Evolutionary conservation across 2,888 invertebrate genomes (phyloP).

Genomic region (Euzophera pinguis): DNA sequence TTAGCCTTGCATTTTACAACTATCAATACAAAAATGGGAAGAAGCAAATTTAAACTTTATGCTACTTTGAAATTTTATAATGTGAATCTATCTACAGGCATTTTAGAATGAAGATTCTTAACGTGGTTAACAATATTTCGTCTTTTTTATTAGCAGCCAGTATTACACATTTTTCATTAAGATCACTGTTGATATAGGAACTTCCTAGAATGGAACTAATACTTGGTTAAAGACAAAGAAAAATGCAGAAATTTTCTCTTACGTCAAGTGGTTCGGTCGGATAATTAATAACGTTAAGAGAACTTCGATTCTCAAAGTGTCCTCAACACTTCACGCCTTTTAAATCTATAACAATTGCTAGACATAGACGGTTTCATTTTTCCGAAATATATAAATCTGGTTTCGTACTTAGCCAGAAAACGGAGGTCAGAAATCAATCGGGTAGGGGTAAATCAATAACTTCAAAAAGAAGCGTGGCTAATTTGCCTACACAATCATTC

Average conservation of each 20-base stretch:
- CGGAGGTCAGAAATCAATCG: neutral
- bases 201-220: too few species aligned
- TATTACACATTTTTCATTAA: too few species aligned
- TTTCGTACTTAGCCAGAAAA: neutral
- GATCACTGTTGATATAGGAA: too few species aligned
- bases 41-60: conserved; percentile 1
- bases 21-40: neutral
- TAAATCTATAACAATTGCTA: too few species aligned
- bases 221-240: too few species aligned
- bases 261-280: too few species aligned
- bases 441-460: neutral
- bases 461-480: neutral
- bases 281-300: too few species aligned
- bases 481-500: conserved; percentile 8
- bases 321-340: too few species aligned
- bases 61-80: neutral
- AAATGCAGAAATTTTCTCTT: too few species aligned
- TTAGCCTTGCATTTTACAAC: conserved; percentile 9
- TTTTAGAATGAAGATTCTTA: neutral
- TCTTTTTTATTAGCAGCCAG: too few species aligned
- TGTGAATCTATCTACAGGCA: conserved; percentile 8
- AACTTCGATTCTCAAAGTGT: too few species aligned
- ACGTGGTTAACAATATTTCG: too few species aligned
- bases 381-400: neutral
- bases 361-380: neutral